Evolutionary conservation across 2,888 invertebrate genomes (phyloP), one percentile per base, ranked within the genome.

Genomic region (Alsophila aescularia): DNA sequence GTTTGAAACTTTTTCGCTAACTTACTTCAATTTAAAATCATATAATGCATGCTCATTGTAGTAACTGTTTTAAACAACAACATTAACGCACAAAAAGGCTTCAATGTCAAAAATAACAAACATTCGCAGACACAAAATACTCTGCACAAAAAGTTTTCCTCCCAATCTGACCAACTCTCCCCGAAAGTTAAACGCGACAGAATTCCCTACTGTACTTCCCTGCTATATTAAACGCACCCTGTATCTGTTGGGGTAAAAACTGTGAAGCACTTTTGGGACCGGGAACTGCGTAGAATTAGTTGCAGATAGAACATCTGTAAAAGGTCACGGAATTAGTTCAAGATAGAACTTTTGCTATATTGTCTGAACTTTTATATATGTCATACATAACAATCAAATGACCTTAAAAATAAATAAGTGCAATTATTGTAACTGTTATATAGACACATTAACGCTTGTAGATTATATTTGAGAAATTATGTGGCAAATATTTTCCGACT

Each of bases 181-280:
- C 52, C 54, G 49, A 62, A 65, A 65, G 64, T 65, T 65, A 54
- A 52, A 48, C 52, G 58, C 54, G 58, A 60, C 59, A 52, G 55
- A 24, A 24, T 24, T 24, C 24, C 24, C 24, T 7, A 24, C 57
- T 53, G 41, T 52, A 50, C 60, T 65, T 55, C 10, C 41, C 32
- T 43, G 45, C 57, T 44, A 51, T 61, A 61, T 59, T 59, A 60
- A 58, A 54, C 45, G 47, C 48, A 45, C 47, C 49, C 52, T 53
- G 47, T 41, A 51, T 54, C 54, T 50, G 55, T 43, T 44, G 35
- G 53, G 34, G 41, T 37, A 53, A 54, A 60, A 56, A 58, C 54
- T 58, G 21, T 13, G 29, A 41, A 36, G 32, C 24, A 34, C 24
- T 44, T 41, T 41, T 43, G 24, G 31, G 14, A 15, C 37, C 49